Conservation (phyloP, 2,113 vertebrate genomes). For the Larimichthys polyactis region DNA sequence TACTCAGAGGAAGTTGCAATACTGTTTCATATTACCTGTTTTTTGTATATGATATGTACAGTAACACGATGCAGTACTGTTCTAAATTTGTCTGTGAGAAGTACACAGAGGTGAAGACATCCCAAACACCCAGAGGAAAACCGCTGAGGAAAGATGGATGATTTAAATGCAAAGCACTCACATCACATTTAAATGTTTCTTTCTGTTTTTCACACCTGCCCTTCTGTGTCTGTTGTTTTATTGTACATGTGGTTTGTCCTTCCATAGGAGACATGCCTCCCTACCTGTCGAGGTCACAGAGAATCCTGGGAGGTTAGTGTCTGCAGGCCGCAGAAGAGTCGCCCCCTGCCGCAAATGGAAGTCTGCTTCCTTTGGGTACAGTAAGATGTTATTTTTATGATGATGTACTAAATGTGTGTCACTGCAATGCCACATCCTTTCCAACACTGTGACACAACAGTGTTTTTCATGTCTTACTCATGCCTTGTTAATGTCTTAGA, state of each 20-base stretch:
- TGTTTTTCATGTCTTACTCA: conserved; percentile 9
- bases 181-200: neutral
- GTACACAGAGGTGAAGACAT: conserved; percentile 8
- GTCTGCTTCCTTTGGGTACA: conserved; percentile 84
- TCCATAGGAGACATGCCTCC: conserved; percentile 79
- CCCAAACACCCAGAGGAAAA: neutral
- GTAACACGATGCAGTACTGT: neutral
- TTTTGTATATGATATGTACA: neutral
- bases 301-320: conserved; percentile 56
- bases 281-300: conserved; percentile 73
- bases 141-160: conserved; percentile 4
- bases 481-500: conserved; percentile 37
- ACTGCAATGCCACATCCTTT: neutral
- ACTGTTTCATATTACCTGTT: neutral
- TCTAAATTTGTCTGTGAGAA: conserved; percentile 3
- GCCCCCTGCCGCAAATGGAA: conserved; percentile 82
- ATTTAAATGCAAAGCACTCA: conserved; percentile 11
- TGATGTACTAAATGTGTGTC: conserved; percentile 8
- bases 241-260: conserved; percentile 42
- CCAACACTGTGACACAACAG: neutral
- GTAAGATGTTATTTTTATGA: conserved; percentile 54
- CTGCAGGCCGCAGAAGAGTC: conserved; percentile 72
- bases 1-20: neutral
- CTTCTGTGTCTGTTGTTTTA: conserved; percentile 14
- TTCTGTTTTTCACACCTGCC: conserved; percentile 8